Conservation (phyloP, 2,888 invertebrate species). For the Drosophila acutilabella region DNA sequence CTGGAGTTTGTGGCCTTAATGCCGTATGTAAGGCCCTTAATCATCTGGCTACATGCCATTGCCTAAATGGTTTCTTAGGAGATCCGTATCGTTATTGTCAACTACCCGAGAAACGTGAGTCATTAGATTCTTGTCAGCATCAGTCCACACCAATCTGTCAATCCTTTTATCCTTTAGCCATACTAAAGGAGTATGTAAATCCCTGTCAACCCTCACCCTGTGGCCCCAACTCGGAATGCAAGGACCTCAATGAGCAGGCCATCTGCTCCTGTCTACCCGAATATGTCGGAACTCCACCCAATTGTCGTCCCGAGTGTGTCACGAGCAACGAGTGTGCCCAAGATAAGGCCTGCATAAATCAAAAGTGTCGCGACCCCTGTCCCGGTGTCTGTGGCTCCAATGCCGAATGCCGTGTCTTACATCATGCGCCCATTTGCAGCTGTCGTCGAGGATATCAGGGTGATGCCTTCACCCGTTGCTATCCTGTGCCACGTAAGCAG, state of each 20-base stretch:
- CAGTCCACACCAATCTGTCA: background rate
- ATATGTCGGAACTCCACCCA: constrained; percentile 88
- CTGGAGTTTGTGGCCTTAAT: constrained; percentile 91
- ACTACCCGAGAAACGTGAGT: constrained; percentile 86
- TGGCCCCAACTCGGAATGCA: constrained; percentile 89
- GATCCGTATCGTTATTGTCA: constrained; percentile 90
- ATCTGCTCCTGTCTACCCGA: constrained; percentile 88
- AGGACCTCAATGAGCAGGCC: constrained; percentile 87
- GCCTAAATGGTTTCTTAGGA: constrained; percentile 90
- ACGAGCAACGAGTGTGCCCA: constrained; percentile 88
- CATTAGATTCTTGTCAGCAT: constrained; percentile 34
- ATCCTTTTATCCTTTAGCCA: constrained; percentile 56
- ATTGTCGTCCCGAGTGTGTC: constrained; percentile 89
- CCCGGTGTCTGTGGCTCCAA: constrained; percentile 87
- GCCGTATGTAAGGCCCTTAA: constrained; percentile 90
- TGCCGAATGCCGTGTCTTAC: constrained; percentile 90
- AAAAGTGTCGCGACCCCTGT: constrained; percentile 89
- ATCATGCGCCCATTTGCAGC: constrained; percentile 92
- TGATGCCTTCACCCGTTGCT: constrained; percentile 90
- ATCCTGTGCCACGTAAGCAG: constrained; percentile 85
- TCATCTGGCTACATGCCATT: constrained; percentile 89
- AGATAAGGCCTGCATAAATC: constrained; percentile 88
- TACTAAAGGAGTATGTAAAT: constrained; percentile 84
- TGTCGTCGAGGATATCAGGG: constrained; percentile 90
- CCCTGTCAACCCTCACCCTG: constrained; percentile 89